Evolutionary conservation across 2,797 vertebrate genomes (phyloP), one percentile per base, ranked within the genome.

Genomic region (Acipenser transmontanus): DNA sequence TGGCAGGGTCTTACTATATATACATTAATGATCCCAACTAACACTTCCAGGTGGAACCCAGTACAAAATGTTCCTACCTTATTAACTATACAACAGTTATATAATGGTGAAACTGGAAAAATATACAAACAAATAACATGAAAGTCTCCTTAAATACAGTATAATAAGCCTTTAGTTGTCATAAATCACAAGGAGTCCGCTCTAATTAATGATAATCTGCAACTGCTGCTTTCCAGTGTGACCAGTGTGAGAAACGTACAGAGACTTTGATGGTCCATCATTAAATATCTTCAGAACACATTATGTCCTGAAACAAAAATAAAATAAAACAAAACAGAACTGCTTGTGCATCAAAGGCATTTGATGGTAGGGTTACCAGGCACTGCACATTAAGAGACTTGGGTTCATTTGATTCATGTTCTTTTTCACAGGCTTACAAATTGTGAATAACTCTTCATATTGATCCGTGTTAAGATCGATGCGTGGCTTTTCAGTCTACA

Each of bases 131-230:
- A 34, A 34, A 34, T 4, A 34, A 34, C 4, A 34, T 34, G 34
- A 34, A 34, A 34, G 34, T 4, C 34, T 34, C 2, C 34, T 34
- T 34, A 34, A 34, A 34, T 34, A 34, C 34, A 34, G 34, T 34
- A 34, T 34, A 34, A 34, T 34, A 34, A 34, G 34, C 34, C 34
- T 34, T 3, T 4, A 34, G 34, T 34, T 34, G 34, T 34, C 34
- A 34, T 34, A 34, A 34, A 34, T 34, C 34, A 34, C 2, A 34
- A 34, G 4, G 65, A 61, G 70, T 61, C 13, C 8, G 71, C 8
- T 70, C n/a, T 70, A 77, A 47, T 57, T 57, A 69, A 68, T 54
- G 61, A 78, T 83, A 76, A 78, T 69, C 69, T 57, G 11, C 60
- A 69, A 66, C 69, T 63, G 17, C 71, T 69, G 8, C 64, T 69